Evolutionary conservation across 2,113 vertebrate genomes (phyloP).

Genomic region (Asarcornis scutulata): DNA sequence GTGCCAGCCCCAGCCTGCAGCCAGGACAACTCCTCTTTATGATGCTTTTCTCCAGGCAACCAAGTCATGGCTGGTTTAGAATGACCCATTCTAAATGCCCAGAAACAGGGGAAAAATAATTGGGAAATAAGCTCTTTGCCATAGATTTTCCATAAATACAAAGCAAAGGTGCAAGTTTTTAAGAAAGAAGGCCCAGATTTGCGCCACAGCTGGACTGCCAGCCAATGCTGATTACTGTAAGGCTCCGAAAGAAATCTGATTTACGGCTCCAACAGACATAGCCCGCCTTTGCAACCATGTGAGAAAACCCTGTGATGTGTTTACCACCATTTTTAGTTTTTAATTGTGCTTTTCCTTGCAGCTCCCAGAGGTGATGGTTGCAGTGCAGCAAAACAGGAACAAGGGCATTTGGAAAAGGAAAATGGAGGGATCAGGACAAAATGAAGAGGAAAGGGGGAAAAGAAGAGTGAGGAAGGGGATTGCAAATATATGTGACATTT

Average conservation of each 20-base stretch:
- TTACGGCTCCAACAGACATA: not conserved
- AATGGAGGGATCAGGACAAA: not conserved
- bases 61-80: accelerated
- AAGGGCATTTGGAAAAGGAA: not conserved
- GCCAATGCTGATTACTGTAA: accelerated
- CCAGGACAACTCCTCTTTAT: too few relatives aligned
- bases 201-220: too few relatives aligned
- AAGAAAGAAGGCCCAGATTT: not conserved
- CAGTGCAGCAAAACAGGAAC: not conserved
- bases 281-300: not conserved
- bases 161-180: not conserved
- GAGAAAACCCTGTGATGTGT: accelerated
- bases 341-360: too few relatives aligned
- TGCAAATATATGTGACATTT: not conserved
- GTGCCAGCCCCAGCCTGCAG: not conserved
- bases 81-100: too few relatives aligned
- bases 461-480: not conserved
- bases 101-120: not conserved
- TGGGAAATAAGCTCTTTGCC: not conserved
- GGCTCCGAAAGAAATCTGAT: not conserved
- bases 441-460: not conserved
- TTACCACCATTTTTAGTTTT: not conserved
- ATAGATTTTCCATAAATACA: not conserved
- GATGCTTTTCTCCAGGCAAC: not conserved
- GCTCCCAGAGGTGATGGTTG: not conserved